phyloP scores from a whole-genome alignment of 2,888 invertebrate genomes.

The Philereme vetulata region DNA sequence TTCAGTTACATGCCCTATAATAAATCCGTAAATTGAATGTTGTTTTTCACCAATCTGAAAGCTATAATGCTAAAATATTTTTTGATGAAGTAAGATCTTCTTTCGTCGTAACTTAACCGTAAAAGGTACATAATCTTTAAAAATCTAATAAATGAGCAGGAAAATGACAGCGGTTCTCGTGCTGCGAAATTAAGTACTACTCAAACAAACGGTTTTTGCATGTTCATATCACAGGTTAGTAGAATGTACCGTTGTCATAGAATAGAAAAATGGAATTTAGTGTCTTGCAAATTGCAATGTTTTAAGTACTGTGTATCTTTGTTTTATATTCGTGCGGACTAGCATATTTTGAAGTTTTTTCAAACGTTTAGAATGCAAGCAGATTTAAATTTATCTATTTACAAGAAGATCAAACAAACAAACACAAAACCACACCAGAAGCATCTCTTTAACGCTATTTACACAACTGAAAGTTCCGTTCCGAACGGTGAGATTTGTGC shows the following conservation, averaged over 20 bases:
- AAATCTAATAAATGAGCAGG: conserved; percentile 20
- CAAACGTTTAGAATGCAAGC: too few species aligned
- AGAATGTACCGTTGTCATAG: too few species aligned
- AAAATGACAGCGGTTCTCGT: conserved; percentile 11
- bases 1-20: too few species aligned
- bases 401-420: conserved; percentile 19
- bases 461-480: conserved; percentile 45
- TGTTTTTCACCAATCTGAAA: too few species aligned
- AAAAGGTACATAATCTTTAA: conserved; percentile 14
- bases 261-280: too few species aligned
- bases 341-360: too few species aligned
- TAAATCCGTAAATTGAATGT: too few species aligned
- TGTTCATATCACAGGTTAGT: too few species aligned
- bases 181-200: conserved; percentile 2
- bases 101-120: conserved; percentile 1
- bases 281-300: too few species aligned
- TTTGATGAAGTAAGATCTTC: not conserved
- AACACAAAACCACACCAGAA: conserved; percentile 6
- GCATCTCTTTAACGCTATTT: conserved; percentile 26
- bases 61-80: not conserved
- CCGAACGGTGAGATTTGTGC: conserved; percentile 41
- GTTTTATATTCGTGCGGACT: too few species aligned
- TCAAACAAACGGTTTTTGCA: not conserved
- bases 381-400: conserved; percentile 8
- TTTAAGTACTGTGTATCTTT: too few species aligned